Conservation (phyloP, 2,888 invertebrate species). For the Callimorpha dominula region DNA sequence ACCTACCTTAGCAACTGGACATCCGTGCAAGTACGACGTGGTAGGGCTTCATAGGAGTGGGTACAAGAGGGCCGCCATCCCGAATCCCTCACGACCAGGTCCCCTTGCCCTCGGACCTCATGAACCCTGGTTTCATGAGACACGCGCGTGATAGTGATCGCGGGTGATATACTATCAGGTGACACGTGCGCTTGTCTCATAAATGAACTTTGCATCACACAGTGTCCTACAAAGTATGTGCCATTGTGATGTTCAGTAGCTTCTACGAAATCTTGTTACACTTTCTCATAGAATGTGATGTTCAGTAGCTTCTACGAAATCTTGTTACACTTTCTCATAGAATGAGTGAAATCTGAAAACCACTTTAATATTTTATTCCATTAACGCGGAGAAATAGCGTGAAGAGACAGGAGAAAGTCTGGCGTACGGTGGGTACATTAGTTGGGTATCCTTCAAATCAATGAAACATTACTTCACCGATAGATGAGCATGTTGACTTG, state of each 20-base stretch:
- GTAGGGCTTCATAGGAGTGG: not conserved
- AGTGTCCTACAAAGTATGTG: not conserved
- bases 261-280: not conserved
- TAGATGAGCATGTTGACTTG: not conserved
- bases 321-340: not conserved
- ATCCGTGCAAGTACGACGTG: not conserved
- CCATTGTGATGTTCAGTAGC: not conserved
- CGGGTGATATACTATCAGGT: not conserved
- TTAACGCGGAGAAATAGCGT: not conserved
- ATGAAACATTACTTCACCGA: not conserved
- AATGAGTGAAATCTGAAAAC: not conserved
- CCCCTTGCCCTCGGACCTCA: no score
- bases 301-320: not conserved
- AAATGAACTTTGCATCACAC: not conserved
- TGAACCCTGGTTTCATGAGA: not conserved
- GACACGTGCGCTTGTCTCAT: not conserved
- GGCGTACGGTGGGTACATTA: not conserved
- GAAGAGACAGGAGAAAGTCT: not conserved
- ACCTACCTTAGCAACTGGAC: not conserved
- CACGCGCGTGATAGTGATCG: constrained; percentile 16
- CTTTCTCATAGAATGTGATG: not conserved
- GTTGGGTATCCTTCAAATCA: not conserved
- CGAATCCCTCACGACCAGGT: not conserved
- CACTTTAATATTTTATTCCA: not conserved
- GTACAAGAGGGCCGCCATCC: no score